phyloP scores from a whole-genome alignment of 1,140 invertebrate species.

The Drosophila kepulauana region DNA sequence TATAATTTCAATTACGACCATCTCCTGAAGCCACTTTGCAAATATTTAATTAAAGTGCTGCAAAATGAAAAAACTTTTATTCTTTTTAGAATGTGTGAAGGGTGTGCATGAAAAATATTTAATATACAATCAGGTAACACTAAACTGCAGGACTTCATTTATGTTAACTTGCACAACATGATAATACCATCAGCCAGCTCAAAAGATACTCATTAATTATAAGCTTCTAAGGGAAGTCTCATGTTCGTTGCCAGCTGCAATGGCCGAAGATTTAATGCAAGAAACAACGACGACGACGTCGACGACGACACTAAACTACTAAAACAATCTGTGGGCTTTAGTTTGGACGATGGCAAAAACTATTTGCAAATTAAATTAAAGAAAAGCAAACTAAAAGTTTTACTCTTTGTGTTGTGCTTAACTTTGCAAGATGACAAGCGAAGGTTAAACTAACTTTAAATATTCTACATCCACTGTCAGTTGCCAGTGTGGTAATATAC shows the following conservation, averaged over 20 bases:
- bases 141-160: background rate
- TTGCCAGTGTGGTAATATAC: slow-evolving; percentile 27
- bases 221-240: slow-evolving; percentile 3
- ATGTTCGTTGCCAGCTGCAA: slow-evolving; percentile 1
- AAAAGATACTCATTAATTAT: slow-evolving; percentile 8
- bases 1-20: too few species aligned
- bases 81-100: background rate
- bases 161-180: background rate
- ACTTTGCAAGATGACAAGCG: slow-evolving; percentile 29
- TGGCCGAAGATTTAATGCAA: background rate
- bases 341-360: slow-evolving; percentile 19
- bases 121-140: background rate
- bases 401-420: slow-evolving; percentile 33
- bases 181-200: background rate
- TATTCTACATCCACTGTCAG: slow-evolving; percentile 4
- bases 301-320: background rate
- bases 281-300: too few species aligned
- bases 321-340: slow-evolving; percentile 23
- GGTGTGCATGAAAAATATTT: background rate
- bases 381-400: slow-evolving; percentile 30
- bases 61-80: too few species aligned
- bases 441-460: slow-evolving; percentile 41
- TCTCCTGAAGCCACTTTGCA: too few species aligned
- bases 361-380: slow-evolving; percentile 46
- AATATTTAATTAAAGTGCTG: too few species aligned